These are phyloP conservation scores for Azemiops feae DNA, from an alignment of 2,113 vertebrate genomes.

Conservation along the genomic window DNA sequence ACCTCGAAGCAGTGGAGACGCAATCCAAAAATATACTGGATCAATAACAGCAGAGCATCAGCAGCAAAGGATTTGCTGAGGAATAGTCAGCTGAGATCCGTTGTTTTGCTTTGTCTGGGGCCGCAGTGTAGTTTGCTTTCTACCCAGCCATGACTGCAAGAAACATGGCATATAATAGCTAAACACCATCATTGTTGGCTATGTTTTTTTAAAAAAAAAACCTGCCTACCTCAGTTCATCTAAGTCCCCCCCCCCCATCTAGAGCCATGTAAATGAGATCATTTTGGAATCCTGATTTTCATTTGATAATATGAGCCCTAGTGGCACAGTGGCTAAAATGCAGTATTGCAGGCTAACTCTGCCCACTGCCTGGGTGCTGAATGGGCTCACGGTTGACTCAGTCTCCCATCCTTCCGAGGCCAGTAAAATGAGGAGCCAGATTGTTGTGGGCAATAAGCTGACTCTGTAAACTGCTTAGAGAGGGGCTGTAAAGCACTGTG, in stretches of 20 bases:
- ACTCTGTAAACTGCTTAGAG: too few relatives aligned
- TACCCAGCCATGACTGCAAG: background rate
- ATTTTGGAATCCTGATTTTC: background rate
- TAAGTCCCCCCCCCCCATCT: background rate
- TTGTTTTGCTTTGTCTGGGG: background rate
- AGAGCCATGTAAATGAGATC: background rate
- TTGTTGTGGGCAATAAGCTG: too few relatives aligned
- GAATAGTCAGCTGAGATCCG: background rate
- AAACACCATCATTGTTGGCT: background rate
- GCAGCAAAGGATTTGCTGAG: background rate
- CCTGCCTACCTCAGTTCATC: accelerated
- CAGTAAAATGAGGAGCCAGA: too few relatives aligned
- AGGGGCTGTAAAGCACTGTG: too few relatives aligned
- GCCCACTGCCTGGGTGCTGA: too few relatives aligned
- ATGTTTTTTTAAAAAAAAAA: background rate
- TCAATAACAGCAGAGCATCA: background rate
- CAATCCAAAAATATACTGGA: background rate
- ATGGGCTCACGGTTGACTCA: too few relatives aligned
- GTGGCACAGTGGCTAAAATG: too few relatives aligned
- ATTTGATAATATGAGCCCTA: background rate
- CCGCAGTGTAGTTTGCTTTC: too few relatives aligned
- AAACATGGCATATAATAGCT: background rate
- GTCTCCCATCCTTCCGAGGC: too few relatives aligned
- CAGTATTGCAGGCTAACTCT: too few relatives aligned
- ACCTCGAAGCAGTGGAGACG: background rate